A percentile compares a stretch with the other conserved stretches of the same genome.
phyloP scores from a whole-genome alignment of 2,888 invertebrate species.

The Hemithea aestivaria region DNA sequence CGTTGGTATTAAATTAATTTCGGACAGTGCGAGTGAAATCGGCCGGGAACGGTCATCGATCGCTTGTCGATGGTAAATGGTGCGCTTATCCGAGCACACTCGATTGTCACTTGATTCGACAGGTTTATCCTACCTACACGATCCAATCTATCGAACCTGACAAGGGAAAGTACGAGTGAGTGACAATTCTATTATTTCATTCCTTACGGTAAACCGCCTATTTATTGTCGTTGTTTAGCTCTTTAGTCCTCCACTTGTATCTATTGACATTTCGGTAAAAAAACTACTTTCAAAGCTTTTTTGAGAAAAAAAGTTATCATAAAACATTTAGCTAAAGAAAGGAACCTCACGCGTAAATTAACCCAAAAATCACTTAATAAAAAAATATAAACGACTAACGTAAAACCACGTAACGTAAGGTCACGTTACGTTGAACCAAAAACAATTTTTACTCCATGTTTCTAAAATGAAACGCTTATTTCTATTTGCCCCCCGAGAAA shows the following conservation, averaged over 20 bases:
- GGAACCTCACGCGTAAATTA: too few species aligned
- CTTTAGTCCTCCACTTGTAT: too few species aligned
- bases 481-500: constrained; percentile 19
- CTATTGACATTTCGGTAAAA: too few species aligned
- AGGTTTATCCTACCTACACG: constrained; percentile 24
- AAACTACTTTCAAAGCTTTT: too few species aligned
- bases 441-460: background rate
- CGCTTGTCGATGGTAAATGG: constrained; percentile 11
- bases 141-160: constrained; percentile 19
- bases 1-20: constrained; percentile 38
- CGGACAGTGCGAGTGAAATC: constrained; percentile 8
- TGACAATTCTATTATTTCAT: constrained; percentile 12
- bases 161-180: constrained; percentile 11
- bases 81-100: constrained; percentile 29
- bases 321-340: too few species aligned
- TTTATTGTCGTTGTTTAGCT: too few species aligned
- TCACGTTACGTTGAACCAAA: too few species aligned
- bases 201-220: constrained; percentile 4
- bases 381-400: too few species aligned
- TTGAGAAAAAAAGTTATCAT: too few species aligned
- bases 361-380: too few species aligned
- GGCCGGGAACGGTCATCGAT: constrained; percentile 15
- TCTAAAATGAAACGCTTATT: background rate
- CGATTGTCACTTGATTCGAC: constrained; percentile 39
- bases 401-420: too few species aligned